These are phyloP conservation scores for Sinocyclocheilus grahami DNA, from an alignment of 2,113 vertebrate species.

Conservation along the genomic window DNA sequence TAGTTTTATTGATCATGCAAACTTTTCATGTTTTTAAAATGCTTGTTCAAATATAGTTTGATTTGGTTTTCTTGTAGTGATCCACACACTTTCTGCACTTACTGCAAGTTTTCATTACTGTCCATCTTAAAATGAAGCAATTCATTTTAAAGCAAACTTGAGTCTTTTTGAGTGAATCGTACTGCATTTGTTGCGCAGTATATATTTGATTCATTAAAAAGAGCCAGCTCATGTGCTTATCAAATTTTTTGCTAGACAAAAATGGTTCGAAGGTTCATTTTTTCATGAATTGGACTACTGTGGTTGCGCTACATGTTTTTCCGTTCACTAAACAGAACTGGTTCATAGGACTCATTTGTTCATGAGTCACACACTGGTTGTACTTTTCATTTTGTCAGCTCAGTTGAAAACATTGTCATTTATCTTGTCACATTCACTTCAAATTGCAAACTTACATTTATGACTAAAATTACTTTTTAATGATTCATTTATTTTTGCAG, in stretches of 20 bases:
- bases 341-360: not conserved
- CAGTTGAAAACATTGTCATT: not conserved
- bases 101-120: not conserved
- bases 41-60: not conserved
- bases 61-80: not conserved
- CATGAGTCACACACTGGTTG: not conserved
- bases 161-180: too few species aligned
- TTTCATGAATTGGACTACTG: not conserved
- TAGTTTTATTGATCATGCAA: not conserved
- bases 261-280: not conserved
- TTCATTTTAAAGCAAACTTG: too few species aligned
- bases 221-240: not conserved
- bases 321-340: not conserved
- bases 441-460: not conserved
- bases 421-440: not conserved
- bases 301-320: not conserved
- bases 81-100: too few species aligned
- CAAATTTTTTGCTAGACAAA: too few species aligned
- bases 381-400: not conserved
- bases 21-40: not conserved
- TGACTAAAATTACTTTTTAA: not conserved
- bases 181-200: too few species aligned
- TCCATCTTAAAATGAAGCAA: too few species aligned
- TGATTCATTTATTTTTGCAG: not conserved
- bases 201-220: not conserved